These are phyloP conservation scores for Sesamia inferens DNA, from an alignment of 2,888 invertebrate genomes.

Conservation along the genomic window DNA sequence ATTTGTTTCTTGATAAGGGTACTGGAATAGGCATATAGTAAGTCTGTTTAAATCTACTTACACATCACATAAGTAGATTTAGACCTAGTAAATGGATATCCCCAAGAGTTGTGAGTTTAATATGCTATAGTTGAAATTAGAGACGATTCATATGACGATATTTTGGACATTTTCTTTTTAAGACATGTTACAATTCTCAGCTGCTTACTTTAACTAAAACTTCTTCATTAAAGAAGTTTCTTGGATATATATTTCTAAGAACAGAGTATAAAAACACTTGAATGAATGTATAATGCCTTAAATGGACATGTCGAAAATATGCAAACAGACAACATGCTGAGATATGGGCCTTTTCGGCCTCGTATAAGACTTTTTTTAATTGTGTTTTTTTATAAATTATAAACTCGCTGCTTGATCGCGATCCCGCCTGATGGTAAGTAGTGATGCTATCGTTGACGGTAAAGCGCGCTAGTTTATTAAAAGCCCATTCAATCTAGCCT, in stretches of 20 bases:
- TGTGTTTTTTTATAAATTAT: too few species aligned
- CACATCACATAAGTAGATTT: too few species aligned
- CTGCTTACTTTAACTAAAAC: slow-evolving; percentile 8
- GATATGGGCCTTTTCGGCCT: too few species aligned
- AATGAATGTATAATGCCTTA: not conserved
- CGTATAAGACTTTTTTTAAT: too few species aligned
- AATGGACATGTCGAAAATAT: too few species aligned
- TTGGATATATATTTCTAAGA: not conserved
- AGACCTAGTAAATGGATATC: slow-evolving; percentile 18
- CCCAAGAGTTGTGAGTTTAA: slow-evolving; percentile 15
- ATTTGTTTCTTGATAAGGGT: too few species aligned
- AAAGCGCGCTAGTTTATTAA: too few species aligned
- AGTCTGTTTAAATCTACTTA: slow-evolving; percentile 34
- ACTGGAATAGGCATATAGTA: not conserved
- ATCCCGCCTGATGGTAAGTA: too few species aligned
- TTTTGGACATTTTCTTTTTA: slow-evolving; percentile 12
- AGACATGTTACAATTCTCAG: slow-evolving; percentile 20
- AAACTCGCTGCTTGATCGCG: too few species aligned
- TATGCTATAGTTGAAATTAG: slow-evolving; percentile 19
- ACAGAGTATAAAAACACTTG: not conserved
- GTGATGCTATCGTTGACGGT: too few species aligned
- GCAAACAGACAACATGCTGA: too few species aligned
- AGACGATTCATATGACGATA: slow-evolving; percentile 2
- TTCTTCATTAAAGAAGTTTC: slow-evolving; percentile 7
- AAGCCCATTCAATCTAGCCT: too few species aligned